phyloP scores from a whole-genome alignment of 2,113 vertebrate species.

The Microcebus griseorufus region DNA sequence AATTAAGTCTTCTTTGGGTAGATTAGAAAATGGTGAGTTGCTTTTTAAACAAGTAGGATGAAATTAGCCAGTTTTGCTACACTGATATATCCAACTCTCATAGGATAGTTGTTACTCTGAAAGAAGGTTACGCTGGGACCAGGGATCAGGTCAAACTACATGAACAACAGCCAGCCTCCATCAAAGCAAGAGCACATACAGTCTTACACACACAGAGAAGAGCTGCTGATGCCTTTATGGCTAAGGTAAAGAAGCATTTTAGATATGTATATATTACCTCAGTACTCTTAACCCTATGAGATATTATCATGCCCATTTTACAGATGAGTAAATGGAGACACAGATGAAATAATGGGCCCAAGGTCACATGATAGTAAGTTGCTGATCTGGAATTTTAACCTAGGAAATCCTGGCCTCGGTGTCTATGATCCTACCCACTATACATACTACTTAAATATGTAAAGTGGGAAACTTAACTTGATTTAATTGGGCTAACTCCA shows the following conservation, averaged over 20 bases:
- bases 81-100: not conserved
- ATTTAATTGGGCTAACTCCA: not conserved
- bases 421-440: not conserved
- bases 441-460: not conserved
- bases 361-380: not conserved
- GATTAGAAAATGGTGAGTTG: not conserved
- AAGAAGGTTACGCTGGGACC: not conserved
- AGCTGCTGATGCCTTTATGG: not conserved
- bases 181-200: not conserved
- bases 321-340: not conserved
- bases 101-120: not conserved
- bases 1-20: not conserved
- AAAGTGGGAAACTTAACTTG: not conserved
- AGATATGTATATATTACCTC: not conserved
- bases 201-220: not conserved
- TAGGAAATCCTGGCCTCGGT: not conserved
- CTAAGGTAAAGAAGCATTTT: not conserved
- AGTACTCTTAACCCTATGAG: not conserved
- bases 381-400: not conserved
- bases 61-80: constrained; percentile 26
- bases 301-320: not conserved
- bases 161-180: not conserved
- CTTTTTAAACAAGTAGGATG: not conserved
- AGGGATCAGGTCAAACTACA: not conserved
- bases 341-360: not conserved